A percentile compares a stretch with the other conserved stretches of the same genome.
Conservation (phyloP, 2,888 invertebrate genomes). For the Melieria picta region DNA sequence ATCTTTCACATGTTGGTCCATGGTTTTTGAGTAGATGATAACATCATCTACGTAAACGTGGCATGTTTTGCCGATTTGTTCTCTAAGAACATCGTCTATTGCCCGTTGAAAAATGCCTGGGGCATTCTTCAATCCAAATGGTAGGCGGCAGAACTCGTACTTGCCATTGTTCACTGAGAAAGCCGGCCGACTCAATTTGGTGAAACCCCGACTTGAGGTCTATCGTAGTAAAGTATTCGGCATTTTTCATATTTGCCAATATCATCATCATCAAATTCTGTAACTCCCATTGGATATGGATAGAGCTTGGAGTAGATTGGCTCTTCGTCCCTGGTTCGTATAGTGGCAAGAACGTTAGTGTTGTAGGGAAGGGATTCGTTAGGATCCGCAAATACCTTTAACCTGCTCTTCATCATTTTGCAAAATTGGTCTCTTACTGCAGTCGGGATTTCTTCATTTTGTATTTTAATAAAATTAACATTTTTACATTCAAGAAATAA, state of each 20-base stretch:
- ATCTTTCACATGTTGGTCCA: slow-evolving; percentile 2
- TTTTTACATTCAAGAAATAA: slow-evolving; percentile 39
- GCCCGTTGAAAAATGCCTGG: slow-evolving; percentile 26
- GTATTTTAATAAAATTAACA: slow-evolving; percentile 38
- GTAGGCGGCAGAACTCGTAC: not conserved
- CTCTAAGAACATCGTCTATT: slow-evolving; percentile 32
- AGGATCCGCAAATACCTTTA: not conserved
- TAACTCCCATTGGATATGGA: slow-evolving; percentile 39
- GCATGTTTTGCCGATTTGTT: slow-evolving; percentile 23
- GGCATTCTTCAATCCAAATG: slow-evolving; percentile 18
- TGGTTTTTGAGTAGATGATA: slow-evolving; percentile 4
- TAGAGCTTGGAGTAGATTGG: slow-evolving; percentile 36
- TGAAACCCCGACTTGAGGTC: slow-evolving; percentile 41
- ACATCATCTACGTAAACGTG: slow-evolving; percentile 30
- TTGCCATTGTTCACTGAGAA: slow-evolving; percentile 26
- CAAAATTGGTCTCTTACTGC: slow-evolving; percentile 24
- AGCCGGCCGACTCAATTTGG: slow-evolving; percentile 30
- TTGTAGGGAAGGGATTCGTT: slow-evolving; percentile 27
- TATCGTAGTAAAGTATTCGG: slow-evolving; percentile 36
- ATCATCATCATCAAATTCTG: slow-evolving; percentile 37
- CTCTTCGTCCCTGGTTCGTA: slow-evolving; percentile 34
- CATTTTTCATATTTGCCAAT: slow-evolving; percentile 33
- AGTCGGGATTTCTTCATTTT: slow-evolving; percentile 32
- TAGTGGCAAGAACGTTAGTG: slow-evolving; percentile 36
- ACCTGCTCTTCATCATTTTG: slow-evolving; percentile 31